Base-by-base conservation (phyloP, 2,113 vertebrate species). In the Bubalus kerabau region DNA sequence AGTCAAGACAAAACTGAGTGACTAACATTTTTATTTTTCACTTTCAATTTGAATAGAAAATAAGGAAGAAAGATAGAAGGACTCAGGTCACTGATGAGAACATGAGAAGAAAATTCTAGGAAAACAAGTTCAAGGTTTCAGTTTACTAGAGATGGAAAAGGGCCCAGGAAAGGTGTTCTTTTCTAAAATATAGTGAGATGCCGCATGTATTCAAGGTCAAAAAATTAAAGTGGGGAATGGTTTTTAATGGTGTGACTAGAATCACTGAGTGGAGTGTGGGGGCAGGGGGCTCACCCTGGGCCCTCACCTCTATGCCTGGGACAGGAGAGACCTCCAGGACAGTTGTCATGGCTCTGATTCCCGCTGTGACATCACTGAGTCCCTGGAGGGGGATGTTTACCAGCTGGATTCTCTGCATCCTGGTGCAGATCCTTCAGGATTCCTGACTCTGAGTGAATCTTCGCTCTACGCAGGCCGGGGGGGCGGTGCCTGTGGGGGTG, bases 321-420 rank as follows among this genome's bases (percentile, higher is more conserved):
- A 74, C 14, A 11, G 3, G 62, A 94, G 92, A 89, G 87, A 87
- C 98, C 96, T 98, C 78, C 43, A 76, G 96, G 74, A 89, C 59
- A 2, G 71, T 96, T 71, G 87, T 97, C 50, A 54, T n/a, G 6
- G 50, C 50, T 54, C 32, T 54, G 50, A 54, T 23, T 76, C 76
- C 90, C 94, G 26, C 90, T 23, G 62, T 86, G 97, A 59, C 85
- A 80, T 71, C 95, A 78, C 85, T 40, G 36, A 87, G 43, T 97
- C 97, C 90, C 89, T 2, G 50, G 96, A 86, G 96, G 92, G 24
- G 62, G 26, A 6, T 98, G 90, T 98, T 99, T 98, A 92, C 81
- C 26, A 40, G 32, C 52, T 84, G 14, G 50, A 36, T 40, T 54
- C 32, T 14, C 76, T 16, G 82, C 88, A 15, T 5, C 0, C 60